Conservation (phyloP, 2,888 invertebrate genomes). For the Thyatira batis region DNA sequence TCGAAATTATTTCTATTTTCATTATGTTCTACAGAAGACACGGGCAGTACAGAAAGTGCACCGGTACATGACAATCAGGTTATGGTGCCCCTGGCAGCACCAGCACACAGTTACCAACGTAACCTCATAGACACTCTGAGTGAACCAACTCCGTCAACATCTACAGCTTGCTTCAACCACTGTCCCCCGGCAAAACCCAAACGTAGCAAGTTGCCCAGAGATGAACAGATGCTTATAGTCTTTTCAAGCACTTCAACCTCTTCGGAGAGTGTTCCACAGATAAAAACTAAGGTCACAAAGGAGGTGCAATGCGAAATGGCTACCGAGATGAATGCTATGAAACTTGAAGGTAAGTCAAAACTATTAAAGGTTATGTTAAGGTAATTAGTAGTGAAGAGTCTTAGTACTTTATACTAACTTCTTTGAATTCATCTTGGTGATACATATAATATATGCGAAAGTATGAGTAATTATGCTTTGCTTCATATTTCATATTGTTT, state of each 20-base stretch:
- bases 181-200: slow-evolving; percentile 47
- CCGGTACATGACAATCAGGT: slow-evolving; percentile 57
- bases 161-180: slow-evolving; percentile 46
- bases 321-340: slow-evolving; percentile 30
- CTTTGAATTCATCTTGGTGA: too few species aligned
- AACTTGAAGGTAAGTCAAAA: slow-evolving; percentile 39
- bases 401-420: too few species aligned
- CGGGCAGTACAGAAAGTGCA: slow-evolving; percentile 35
- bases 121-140: slow-evolving; percentile 64
- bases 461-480: too few species aligned
- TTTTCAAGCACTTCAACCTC: slow-evolving; percentile 67
- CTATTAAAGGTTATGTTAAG: background rate
- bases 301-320: slow-evolving; percentile 46
- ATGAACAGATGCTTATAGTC: slow-evolving; percentile 54
- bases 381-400: too few species aligned
- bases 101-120: slow-evolving; percentile 14
- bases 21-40: slow-evolving; percentile 42
- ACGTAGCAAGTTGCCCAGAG: slow-evolving; percentile 40
- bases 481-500: too few species aligned
- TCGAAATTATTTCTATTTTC: background rate
- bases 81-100: slow-evolving; percentile 17
- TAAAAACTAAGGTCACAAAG: slow-evolving; percentile 27
- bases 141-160: slow-evolving; percentile 58
- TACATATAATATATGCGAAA: too few species aligned
- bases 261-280: slow-evolving; percentile 53